Conservation (phyloP, 2,888 invertebrate species). For the Thelaira solivaga region DNA sequence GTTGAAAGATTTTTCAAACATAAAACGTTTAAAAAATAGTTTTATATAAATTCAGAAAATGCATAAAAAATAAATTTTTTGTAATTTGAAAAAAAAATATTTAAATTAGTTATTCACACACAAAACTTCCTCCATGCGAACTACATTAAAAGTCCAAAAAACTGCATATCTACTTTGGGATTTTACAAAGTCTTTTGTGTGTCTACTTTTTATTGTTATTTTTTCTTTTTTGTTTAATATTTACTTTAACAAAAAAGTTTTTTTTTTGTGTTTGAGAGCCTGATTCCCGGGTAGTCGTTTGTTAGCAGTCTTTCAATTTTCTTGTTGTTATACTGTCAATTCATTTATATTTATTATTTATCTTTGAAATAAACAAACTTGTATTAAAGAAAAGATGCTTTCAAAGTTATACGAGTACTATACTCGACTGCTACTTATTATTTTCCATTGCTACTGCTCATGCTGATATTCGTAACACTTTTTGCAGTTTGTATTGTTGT, state of each 20-base stretch:
- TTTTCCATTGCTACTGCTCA: constrained; percentile 4
- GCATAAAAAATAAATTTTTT: no score
- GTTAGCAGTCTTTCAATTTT: neutral
- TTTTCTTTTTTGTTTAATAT: neutral
- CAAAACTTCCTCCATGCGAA: no score
- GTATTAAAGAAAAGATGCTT: constrained; percentile 37
- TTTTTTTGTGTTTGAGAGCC: constrained; percentile 14
- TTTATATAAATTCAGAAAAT: no score
- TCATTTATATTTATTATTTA: constrained; percentile 37
- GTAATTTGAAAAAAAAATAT: no score
- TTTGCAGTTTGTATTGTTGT: constrained; percentile 9
- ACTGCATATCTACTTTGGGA: no score
- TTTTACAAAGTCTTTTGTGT: no score
- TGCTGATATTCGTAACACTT: neutral
- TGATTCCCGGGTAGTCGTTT: neutral
- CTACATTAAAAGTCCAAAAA: no score
- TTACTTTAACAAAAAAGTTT: constrained; percentile 6
- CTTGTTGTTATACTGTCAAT: neutral
- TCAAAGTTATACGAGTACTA: neutral
- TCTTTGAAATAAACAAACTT: constrained; percentile 34
- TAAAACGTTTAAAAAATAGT: no score
- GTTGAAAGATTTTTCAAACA: no score
- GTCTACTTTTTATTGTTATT: no score
- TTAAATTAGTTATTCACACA: no score
- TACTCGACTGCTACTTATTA: constrained; percentile 11